Evolutionary conservation across 1,140 invertebrate species (phyloP), one percentile per base, ranked within the genome.

Genomic region (Pseudomyrmex cubaensis): DNA sequence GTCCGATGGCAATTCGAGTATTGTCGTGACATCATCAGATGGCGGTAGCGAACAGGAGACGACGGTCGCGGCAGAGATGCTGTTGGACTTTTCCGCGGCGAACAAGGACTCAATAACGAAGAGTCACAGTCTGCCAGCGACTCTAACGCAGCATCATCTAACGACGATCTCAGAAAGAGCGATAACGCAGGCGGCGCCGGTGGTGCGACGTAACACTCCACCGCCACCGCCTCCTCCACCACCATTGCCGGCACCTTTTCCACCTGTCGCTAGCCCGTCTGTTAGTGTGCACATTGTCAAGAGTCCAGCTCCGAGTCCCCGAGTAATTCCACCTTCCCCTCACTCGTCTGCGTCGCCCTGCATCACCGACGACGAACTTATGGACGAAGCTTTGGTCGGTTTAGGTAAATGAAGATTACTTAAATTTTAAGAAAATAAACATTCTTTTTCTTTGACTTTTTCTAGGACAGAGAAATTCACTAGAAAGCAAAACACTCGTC

Each of bases 361-460:
- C 86, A 97, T 97, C 77, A 97, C 97, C 76, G 97, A 98, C 89
- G 97, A 98, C 92, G 97, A 98, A 89, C 95, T 98, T 2, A 98
- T 98, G 97, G 97, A 98, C 91, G 97, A 98, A 91, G 97, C 97
- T 1, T 93, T 98, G 22, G 97, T 97, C 50, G 97, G 97, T 62
- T 94, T 96, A 94, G 96, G 95, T 25, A 96, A 96, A 94, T 96
- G 94, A 95, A 94, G 92, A 87, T 92, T 93, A 91, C 91, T 94
- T 54, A 93, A 93, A 91, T 63, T 89, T 52, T 82, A 73, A 82
- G 1, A 46, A 66, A 35, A 13, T 57, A 13, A 50, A 66, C 56
- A 44, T 46, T 52, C 7, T 20, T 52, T 59, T 17, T 22, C 44
- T 56, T 10, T 25, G 25, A 25, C 25, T 25, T 54, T 8, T 70